Conservation (phyloP, 2,797 vertebrate species). For the Heteromormyrus szaboi region DNA sequence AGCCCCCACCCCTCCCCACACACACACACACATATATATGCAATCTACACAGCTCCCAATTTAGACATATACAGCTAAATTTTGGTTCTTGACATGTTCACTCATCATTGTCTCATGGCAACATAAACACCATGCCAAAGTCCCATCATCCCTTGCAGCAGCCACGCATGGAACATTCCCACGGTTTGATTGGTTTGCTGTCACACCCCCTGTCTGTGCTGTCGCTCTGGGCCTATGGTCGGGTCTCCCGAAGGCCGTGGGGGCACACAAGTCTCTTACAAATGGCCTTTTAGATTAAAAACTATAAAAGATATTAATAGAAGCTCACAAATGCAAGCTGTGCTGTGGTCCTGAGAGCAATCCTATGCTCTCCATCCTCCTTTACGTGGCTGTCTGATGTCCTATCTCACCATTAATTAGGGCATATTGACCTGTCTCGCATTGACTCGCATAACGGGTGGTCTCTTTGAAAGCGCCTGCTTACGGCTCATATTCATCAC, state of each 20-base stretch:
- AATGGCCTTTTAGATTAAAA: background rate
- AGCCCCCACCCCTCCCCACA: no score
- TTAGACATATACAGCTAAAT: background rate
- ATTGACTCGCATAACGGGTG: background rate
- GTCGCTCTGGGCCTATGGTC: background rate
- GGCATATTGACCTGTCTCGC: background rate
- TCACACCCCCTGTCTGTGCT: background rate
- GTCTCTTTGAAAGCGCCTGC: background rate
- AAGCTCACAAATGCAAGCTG: slow-evolving; percentile 1
- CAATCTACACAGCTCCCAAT: background rate
- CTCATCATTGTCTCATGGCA: background rate
- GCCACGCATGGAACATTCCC: background rate
- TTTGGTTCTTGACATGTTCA: background rate
- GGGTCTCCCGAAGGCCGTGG: background rate
- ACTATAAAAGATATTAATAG: background rate
- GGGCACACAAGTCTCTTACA: background rate
- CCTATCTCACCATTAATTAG: background rate
- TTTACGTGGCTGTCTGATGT: background rate
- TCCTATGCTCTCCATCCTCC: background rate
- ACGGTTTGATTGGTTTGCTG: background rate
- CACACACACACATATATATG: background rate
- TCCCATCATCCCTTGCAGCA: background rate
- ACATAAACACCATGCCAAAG: background rate
- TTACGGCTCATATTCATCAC: slow-evolving; percentile 1
- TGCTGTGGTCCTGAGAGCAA: background rate